Evolutionary conservation across 2,888 invertebrate species (phyloP).

Genomic region (Baccha elongata): DNA sequence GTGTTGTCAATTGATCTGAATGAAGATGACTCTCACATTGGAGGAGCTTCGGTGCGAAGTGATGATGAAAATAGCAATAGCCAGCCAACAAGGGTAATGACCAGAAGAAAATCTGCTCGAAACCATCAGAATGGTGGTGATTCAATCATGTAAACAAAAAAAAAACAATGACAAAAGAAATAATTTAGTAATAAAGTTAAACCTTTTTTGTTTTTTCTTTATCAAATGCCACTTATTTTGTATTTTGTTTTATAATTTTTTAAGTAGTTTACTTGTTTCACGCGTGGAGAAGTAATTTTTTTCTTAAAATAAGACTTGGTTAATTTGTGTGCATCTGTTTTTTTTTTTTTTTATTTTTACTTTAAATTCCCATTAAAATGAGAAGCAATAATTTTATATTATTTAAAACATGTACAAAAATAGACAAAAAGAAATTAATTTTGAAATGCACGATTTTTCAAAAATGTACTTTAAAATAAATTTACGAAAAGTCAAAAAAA

Average conservation of each 20-base stretch:
- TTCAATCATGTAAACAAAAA: constrained; percentile 56
- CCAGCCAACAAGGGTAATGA: constrained; percentile 73
- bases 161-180: constrained; percentile 38
- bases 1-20: constrained; percentile 75
- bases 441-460: constrained; percentile 26
- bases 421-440: constrained; percentile 27
- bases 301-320: constrained; percentile 12
- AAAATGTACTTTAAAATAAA: constrained; percentile 14
- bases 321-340: constrained; percentile 21
- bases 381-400: constrained; percentile 35
- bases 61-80: constrained; percentile 69
- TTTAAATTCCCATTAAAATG: constrained; percentile 37
- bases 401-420: constrained; percentile 65
- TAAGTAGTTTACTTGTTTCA: constrained; percentile 15
- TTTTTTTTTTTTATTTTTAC: constrained; percentile 32
- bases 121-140: constrained; percentile 74
- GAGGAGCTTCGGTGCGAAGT: constrained; percentile 69
- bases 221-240: constrained; percentile 36
- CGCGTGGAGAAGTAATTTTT: constrained; percentile 7
- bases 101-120: constrained; percentile 74
- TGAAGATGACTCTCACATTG: constrained; percentile 75
- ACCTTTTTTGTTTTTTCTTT: constrained; percentile 22
- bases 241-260: constrained; percentile 20
- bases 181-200: constrained; percentile 37
- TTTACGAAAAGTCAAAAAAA: constrained; percentile 37